phyloP scores from a whole-genome alignment of 2,113 vertebrate species.

The Atherinomorus stipes region DNA sequence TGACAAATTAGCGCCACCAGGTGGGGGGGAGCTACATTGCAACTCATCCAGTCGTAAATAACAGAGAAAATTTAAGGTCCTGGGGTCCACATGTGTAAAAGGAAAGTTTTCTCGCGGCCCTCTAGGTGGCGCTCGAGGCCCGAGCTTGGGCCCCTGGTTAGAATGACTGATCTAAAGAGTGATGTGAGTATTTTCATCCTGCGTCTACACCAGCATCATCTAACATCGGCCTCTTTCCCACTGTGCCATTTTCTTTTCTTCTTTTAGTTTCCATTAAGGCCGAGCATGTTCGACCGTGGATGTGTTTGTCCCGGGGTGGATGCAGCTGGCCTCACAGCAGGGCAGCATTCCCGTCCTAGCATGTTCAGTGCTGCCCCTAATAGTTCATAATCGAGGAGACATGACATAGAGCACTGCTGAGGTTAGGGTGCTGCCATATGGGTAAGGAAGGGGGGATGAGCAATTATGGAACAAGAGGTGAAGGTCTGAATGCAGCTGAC shows the following conservation, averaged over 20 bases:
- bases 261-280: background rate
- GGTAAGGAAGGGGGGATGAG: conserved; percentile 23
- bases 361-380: conserved; percentile 46
- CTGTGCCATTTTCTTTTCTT: conserved; percentile 19
- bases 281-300: conserved; percentile 50
- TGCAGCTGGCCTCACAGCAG: conserved; percentile 70
- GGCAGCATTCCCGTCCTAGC: conserved; percentile 55
- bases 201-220: conserved; percentile 10
- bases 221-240: conserved; percentile 19
- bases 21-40: too few species aligned
- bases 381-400: conserved; percentile 46
- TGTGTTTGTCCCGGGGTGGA: conserved; percentile 52
- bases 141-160: too few species aligned
- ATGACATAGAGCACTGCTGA: conserved; percentile 47
- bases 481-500: conserved; percentile 15
- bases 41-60: too few species aligned
- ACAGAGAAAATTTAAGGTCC: too few species aligned
- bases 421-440: conserved; percentile 53
- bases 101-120: too few species aligned
- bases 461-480: conserved; percentile 38
- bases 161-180: too few species aligned
- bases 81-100: too few species aligned
- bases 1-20: too few species aligned
- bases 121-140: too few species aligned
- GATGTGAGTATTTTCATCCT: background rate